Percentiles rank a stretch among this genome's conserved stretches.
These are phyloP conservation scores for Pogonomyrmex californicus DNA, from an alignment of 1,140 invertebrate species.

Conservation along the genomic window DNA sequence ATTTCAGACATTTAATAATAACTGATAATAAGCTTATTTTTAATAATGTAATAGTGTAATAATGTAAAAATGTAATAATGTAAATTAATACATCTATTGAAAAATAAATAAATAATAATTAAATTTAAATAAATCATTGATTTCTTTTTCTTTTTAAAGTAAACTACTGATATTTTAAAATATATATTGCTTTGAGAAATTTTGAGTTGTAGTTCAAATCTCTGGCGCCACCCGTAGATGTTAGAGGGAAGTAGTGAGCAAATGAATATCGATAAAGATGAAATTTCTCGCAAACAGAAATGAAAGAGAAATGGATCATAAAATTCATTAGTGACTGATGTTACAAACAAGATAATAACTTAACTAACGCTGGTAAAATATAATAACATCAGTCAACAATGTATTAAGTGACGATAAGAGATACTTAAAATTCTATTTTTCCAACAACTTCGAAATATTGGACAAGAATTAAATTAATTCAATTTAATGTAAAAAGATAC, in stretches of 20 bases:
- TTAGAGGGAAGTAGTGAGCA: not conserved
- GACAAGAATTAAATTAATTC: not conserved
- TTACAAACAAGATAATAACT: constrained; percentile 18
- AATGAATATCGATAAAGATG: not conserved
- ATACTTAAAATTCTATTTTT: not conserved
- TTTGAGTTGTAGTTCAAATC: not conserved
- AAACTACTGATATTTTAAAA: no score
- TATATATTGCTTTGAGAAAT: constrained; percentile 26
- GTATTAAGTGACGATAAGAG: not conserved
- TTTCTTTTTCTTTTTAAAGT: no score
- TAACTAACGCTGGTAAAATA: constrained; percentile 9
- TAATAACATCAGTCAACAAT: not conserved
- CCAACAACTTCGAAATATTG: not conserved
- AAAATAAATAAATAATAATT: no score
- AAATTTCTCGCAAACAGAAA: not conserved
- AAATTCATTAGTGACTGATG: constrained; percentile 19
- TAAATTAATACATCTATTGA: no score
- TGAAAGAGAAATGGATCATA: not conserved
- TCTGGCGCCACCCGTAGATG: constrained; percentile 20
- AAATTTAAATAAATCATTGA: no score
- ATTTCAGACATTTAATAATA: not conserved
- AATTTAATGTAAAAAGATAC: not conserved
- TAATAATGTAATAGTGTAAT: no score
- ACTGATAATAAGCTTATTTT: no score
- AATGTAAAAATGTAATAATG: no score